Base-by-base conservation (phyloP, 2,113 vertebrate species). In the Percina caprodes region DNA sequence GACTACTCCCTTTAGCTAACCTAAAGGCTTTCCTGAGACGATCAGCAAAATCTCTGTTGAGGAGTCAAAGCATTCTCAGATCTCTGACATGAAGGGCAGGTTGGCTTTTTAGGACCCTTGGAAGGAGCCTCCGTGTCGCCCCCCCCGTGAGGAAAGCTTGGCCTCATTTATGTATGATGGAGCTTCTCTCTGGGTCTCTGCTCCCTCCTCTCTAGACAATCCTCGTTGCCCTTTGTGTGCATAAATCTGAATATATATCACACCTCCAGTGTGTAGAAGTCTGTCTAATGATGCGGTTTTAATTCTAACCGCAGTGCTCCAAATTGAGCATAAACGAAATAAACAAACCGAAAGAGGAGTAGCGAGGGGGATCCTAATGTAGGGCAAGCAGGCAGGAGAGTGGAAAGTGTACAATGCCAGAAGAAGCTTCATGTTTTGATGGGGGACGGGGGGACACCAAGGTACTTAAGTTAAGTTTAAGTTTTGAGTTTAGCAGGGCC, bases 131-230 rank as follows among this genome's bases (percentile, higher is more conserved):
- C 35, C 54, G 1, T 74, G 69, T 83, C 65, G 35, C 74, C 13
- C 11, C 56, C 39, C 59, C 30, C 30, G 30, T 66, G 61, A 48
- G 51, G 33, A 74, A 58, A 65, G 4, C 42, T 5, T 54, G 69
- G 46, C 66, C 71, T 78, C 60, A 39, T 85, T 87, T 56, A 52
- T 62, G 51, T 79, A 81, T 76, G 59, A 82, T 63, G n/a, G 46
- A 59, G 48, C 61, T 46, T 63, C 72, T 77, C 80, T 15, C 5
- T 30, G 62, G 79, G 61, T 51, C 10, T 54, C n/a, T 49, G 46
- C 58, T 45, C 72, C 46, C 54, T 56, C 19, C 42, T 12, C 59
- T 23, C 24, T 23, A 42, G 30, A 58, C 74, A 30, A 8, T 13
- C 39, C 46, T 76, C 30, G 12, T 56, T 1, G 2, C 60, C 58